Evolutionary conservation across 35 echinoderm and acorn worm genomes (phyloP), one percentile per base, ranked within the genome.

Genomic region (Chiridota heheva): DNA sequence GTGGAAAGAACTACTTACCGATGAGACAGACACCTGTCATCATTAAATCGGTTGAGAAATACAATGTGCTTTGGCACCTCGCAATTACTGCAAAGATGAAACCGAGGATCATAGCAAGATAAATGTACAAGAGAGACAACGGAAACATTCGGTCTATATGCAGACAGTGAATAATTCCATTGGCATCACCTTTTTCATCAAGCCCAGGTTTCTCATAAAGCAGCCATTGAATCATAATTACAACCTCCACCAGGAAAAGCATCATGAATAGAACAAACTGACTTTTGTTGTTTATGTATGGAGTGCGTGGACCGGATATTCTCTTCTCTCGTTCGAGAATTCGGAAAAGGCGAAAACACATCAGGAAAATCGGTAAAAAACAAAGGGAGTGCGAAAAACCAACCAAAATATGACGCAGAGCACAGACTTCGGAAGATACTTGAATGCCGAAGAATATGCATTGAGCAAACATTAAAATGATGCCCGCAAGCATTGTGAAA

Each of bases 351-450:
- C 74, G 57, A 47, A 30, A 47, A 18, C 32, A 10, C 74, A 78
- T 78, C 4, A 78, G 48, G 74, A 78, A 78, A 56, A 78, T 60
- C 15, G 30, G 40, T 16, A 60, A 12, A 27, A 78, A 78, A 36
- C 30, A 30, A 0, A 57, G 12, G 31, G 40, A 78, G 74, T 59
- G 60, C 4, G 74, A 59, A 7, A 40, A 3, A 8, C 74, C 74
- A 7, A 56, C 49, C 2, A 78, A 4, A 15, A 78, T 57, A 32
- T 56, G 57, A 47, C 74, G 38, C 3, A 78, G n/a, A 40, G 74
- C 48, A 24, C 74, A 78, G 26, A 78, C 30, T 1, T 38, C 15
- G 1, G 48, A 5, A 13, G 20, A 1, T 22, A 78, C 29, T 40
- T 37, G 46, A 5, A 78, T 20, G 1, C 74, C 53, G n/a, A 78